A percentile compares a stretch with the other conserved stretches of the same genome.
These are phyloP conservation scores for Rhincodon typus DNA, from an alignment of 2,797 vertebrate species.

Conservation along the genomic window DNA sequence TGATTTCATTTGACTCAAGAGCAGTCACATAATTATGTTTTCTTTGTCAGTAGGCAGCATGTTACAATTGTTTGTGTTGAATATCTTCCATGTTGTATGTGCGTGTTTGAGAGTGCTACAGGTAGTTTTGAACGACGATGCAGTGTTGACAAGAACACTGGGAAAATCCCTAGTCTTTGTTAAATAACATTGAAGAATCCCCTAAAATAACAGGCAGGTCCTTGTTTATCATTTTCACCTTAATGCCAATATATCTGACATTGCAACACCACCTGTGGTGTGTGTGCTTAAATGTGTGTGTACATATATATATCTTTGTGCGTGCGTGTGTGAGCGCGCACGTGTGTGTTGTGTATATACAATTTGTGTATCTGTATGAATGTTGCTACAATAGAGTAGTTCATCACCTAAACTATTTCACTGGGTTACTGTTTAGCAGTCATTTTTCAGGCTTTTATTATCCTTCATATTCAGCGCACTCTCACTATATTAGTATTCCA, in stretches of 20 bases:
- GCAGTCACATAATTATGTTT: background rate
- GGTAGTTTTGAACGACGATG: background rate
- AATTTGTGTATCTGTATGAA: background rate
- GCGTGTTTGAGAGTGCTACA: background rate
- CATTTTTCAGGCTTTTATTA: background rate
- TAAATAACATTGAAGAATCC: background rate
- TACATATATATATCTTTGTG: background rate
- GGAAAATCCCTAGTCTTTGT: background rate
- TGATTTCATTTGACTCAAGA: background rate
- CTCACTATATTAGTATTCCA: constrained; percentile 14
- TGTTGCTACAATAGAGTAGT: background rate
- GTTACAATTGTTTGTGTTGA: background rate
- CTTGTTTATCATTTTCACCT: background rate
- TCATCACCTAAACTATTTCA: background rate
- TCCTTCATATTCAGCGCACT: background rate
- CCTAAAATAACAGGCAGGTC: background rate
- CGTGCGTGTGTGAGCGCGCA: background rate
- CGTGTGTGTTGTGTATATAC: background rate
- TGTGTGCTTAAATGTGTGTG: background rate
- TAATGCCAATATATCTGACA: no score
- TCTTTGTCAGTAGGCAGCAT: background rate
- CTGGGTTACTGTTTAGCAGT: background rate
- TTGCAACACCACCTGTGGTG: background rate
- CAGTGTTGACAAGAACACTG: background rate
- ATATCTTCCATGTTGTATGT: background rate